Evolutionary conservation across 2,888 invertebrate species (phyloP), one percentile per base, ranked within the genome.

Genomic region (Megastigmus dorsalis): DNA sequence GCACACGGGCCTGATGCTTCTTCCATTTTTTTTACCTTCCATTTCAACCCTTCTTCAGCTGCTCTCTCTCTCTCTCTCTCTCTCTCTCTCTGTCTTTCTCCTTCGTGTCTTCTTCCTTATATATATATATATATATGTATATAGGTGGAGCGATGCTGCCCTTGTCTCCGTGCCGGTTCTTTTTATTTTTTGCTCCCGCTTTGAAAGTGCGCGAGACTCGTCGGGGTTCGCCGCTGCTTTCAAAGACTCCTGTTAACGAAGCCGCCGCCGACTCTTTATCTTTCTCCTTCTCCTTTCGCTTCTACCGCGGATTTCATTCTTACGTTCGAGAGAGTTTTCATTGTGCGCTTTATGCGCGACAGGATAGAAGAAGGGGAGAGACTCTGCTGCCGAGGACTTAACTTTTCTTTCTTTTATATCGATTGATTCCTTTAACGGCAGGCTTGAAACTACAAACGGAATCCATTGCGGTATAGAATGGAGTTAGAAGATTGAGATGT

Each of bases 21-120:
- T 66, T 54, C 76, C 75, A 70, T 76, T 77, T 76, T 60, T 72
- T 76, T 63, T 10, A 48, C 15, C 45, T 63, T 74, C 78, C 71
- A 54, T 77, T 68, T 63, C 57, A 71, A 77, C 74, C 74, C 59
- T 66, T 60, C 55, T 28, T 68, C 70, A 26, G 50, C 33, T 68
- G 63, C 74, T 60, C 55, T 69, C 57, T 74, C 71, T 77, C 75
- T 62, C n/a, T n/a, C n/a, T n/a, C n/a, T n/a, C n/a, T n/a, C n/a
- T n/a, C n/a, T n/a, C n/a, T n/a, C n/a, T n/a, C n/a, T n/a, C n/a
- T n/a, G n/a, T n/a, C n/a, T 50, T 45, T 63, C 26, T 63, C 20
- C 60, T 7, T n/a, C 30, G 23, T 33, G 54, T 41, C 70, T 48
- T 45, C 33, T 41, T 50, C 68, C 38, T 52, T 33, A 30, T 62